These are phyloP conservation scores for Bovichtus diacanthus DNA, from an alignment of 2,797 vertebrate species.

Conservation along the genomic window DNA sequence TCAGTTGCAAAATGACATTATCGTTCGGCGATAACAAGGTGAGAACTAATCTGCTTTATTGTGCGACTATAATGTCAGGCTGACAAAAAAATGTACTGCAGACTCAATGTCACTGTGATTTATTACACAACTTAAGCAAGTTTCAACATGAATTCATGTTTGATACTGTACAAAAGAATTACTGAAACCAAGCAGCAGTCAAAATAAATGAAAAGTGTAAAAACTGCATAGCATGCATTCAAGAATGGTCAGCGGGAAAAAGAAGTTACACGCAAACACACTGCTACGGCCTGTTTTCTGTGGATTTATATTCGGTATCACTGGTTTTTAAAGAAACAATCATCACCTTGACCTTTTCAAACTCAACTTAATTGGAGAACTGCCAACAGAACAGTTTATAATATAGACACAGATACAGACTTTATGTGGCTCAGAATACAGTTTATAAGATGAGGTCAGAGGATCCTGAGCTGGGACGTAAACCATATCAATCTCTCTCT, in stretches of 20 bases:
- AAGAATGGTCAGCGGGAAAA: too few species aligned
- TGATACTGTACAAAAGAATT: neutral
- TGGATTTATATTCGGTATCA: neutral
- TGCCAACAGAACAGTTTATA: too few species aligned
- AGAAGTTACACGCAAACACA: too few species aligned
- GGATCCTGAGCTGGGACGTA: slow-evolving; percentile 40
- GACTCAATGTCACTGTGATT: neutral
- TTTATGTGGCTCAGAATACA: slow-evolving; percentile 11
- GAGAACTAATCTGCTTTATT: neutral
- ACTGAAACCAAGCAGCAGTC: neutral
- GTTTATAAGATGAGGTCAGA: slow-evolving; percentile 61
- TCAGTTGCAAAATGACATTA: neutral
- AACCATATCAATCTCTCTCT: too few species aligned
- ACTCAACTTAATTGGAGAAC: too few species aligned
- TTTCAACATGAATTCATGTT: neutral
- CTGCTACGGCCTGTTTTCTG: neutral
- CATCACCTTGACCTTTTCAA: neutral
- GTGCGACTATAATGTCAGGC: neutral
- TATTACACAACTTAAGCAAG: neutral
- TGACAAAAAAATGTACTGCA: neutral
- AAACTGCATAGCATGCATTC: too few species aligned
- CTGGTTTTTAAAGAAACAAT: neutral
- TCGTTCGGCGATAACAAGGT: neutral
- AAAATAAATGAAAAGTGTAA: neutral
- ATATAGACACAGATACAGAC: neutral